Percentiles rank a stretch among this genome's conserved stretches.
Evolutionary conservation across 37 sponge, comb jelly and placozoan genomes (phyloP).

Genomic region (Crambe crambe): DNA sequence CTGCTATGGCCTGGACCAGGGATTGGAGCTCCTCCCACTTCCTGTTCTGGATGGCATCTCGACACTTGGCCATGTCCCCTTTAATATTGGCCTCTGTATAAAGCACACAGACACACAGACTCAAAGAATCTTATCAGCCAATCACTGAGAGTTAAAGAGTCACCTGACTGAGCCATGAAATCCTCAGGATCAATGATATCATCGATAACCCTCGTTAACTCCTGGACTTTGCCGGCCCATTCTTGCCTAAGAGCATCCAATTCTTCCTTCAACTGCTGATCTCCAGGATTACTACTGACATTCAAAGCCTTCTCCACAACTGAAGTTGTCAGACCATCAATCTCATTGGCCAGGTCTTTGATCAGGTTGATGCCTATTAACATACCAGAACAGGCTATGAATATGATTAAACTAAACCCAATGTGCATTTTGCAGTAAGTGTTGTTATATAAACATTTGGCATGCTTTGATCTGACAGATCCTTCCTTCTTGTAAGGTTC

Average conservation of each 20-base stretch:
- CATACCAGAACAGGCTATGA: not conserved
- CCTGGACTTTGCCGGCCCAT: slow-evolving; percentile 75
- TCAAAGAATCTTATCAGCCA: slow-evolving; percentile 25
- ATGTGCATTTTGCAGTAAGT: not conserved
- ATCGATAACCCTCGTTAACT: slow-evolving; percentile 71
- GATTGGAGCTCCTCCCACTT: slow-evolving; percentile 40
- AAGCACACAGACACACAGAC: slow-evolving; percentile 21
- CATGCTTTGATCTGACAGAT: slow-evolving; percentile 7
- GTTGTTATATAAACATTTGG: not conserved
- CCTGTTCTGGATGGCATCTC: slow-evolving; percentile 42
- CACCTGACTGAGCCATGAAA: slow-evolving; percentile 71
- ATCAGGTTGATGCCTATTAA: slow-evolving; percentile 52
- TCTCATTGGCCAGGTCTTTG: slow-evolving; percentile 37
- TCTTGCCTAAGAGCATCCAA: slow-evolving; percentile 56
- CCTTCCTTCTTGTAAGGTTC: slow-evolving; percentile 74
- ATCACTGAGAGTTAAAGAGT: not conserved
- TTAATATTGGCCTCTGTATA: slow-evolving; percentile 69
- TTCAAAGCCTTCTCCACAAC: slow-evolving; percentile 65
- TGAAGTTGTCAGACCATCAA: slow-evolving; percentile 65
- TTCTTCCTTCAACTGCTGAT: slow-evolving; percentile 26
- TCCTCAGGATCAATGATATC: slow-evolving; percentile 77
- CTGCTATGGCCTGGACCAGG: slow-evolving; percentile 43
- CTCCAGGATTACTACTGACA: slow-evolving; percentile 46
- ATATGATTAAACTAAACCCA: slow-evolving; percentile 53
- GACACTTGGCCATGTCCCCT: slow-evolving; percentile 75